Evolutionary conservation across 1,140 invertebrate species (phyloP).

Genomic region (Neotoxoptera formosana): DNA sequence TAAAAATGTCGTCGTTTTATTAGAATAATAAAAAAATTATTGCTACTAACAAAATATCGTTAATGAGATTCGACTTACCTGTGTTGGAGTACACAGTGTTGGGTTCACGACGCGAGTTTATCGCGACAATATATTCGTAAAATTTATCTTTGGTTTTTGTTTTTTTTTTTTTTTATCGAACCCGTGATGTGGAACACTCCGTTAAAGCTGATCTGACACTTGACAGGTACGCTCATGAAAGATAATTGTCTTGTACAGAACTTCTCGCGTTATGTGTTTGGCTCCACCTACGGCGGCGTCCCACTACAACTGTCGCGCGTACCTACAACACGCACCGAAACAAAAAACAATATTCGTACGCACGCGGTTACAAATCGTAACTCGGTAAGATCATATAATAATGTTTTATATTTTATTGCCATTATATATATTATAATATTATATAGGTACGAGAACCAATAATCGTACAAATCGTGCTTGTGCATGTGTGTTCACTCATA

Average conservation of each 20-base stretch:
- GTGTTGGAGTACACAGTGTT: not conserved
- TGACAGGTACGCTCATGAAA: constrained; percentile 52
- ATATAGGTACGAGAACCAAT: not conserved
- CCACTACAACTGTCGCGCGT: constrained; percentile 18
- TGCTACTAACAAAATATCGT: not conserved
- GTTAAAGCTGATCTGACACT: constrained; percentile 45
- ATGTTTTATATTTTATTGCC: not conserved
- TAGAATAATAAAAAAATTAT: not conserved
- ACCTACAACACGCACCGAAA: not conserved
- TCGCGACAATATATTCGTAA: not conserved
- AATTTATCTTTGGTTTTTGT: constrained; percentile 24
- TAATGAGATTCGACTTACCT: constrained; percentile 52
- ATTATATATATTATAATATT: not conserved
- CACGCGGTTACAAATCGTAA: not conserved
- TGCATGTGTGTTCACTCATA: not conserved
- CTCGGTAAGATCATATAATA: not conserved
- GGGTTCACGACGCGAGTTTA: constrained; percentile 16
- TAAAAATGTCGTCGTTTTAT: not conserved
- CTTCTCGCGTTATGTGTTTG: constrained; percentile 22
- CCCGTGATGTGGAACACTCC: not conserved
- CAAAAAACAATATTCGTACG: constrained; percentile 6
- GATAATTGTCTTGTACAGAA: constrained; percentile 42
- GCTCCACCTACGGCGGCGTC: constrained; percentile 52
- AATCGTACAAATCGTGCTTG: not conserved
- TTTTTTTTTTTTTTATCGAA: constrained; percentile 51